Evolutionary conservation across 2,113 vertebrate species (phyloP).

Genomic region (Chitala chitala): DNA sequence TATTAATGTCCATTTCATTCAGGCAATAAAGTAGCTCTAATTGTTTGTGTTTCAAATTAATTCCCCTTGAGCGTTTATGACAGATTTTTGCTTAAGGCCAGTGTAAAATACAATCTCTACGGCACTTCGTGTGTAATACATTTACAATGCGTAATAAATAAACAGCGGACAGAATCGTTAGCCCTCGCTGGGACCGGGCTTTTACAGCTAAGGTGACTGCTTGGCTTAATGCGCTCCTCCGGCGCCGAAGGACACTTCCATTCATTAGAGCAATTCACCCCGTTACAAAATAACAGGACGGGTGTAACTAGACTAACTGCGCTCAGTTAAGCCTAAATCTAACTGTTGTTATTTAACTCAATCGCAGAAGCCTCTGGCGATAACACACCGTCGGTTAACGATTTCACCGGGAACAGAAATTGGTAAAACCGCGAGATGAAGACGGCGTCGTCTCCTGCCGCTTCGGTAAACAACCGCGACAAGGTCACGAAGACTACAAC

Average conservation of each 20-base stretch:
- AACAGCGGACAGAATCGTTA: slow-evolving; percentile 89
- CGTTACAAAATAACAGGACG: slow-evolving; percentile 67
- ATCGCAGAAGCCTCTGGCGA: slow-evolving; percentile 28
- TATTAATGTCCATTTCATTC: slow-evolving; percentile 7
- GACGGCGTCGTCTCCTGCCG: neutral
- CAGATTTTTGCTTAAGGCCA: slow-evolving; percentile 68
- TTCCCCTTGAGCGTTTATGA: slow-evolving; percentile 70
- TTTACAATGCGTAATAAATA: slow-evolving; percentile 97
- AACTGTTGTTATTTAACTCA: slow-evolving; percentile 45
- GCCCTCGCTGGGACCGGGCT: slow-evolving; percentile 71
- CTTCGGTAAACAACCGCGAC: neutral
- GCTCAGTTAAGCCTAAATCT: slow-evolving; percentile 33
- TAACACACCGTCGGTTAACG: slow-evolving; percentile 34
- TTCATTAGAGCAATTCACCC: slow-evolving; percentile 78
- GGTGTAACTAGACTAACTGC: slow-evolving; percentile 36
- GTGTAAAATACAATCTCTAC: slow-evolving; percentile 74
- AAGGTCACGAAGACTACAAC: neutral
- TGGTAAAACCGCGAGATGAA: neutral
- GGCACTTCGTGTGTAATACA: slow-evolving; percentile 80
- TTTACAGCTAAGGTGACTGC: slow-evolving; percentile 80
- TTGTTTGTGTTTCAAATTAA: neutral
- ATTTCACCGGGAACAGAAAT: slow-evolving; percentile 8
- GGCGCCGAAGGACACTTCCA: slow-evolving; percentile 74
- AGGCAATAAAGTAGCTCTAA: neutral
- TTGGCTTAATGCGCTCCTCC: slow-evolving; percentile 67